These are phyloP conservation scores for Thomomys bottae DNA, from an alignment of 2,113 vertebrate species.

Conservation along the genomic window DNA sequence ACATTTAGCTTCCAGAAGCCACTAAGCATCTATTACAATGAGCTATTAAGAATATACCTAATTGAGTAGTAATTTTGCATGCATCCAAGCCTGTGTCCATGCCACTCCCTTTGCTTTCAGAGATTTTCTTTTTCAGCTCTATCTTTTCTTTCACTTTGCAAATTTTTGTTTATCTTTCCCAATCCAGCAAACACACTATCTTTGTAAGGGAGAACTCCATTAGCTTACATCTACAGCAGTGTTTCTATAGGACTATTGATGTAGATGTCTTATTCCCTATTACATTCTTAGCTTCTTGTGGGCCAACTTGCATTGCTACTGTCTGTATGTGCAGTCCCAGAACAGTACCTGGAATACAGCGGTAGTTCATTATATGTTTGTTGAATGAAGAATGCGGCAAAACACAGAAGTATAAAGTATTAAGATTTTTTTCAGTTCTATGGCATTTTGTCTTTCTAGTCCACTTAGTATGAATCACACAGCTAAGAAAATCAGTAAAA, in stretches of 20 bases:
- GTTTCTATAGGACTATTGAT: neutral
- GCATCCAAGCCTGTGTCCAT: neutral
- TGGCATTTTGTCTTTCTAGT: conserved; percentile 40
- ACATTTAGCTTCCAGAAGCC: conserved; percentile 28
- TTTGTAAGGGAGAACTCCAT: conserved; percentile 44
- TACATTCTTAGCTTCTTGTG: neutral
- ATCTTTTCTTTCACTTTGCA: conserved; percentile 22
- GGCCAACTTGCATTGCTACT: neutral
- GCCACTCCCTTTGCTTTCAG: neutral
- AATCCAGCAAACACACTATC: conserved; percentile 18
- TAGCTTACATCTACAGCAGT: neutral
- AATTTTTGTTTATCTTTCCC: conserved; percentile 5
- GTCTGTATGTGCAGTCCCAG: neutral
- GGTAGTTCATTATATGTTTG: conserved; percentile 27
- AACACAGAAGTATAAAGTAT: conserved; percentile 37
- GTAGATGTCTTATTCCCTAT: neutral
- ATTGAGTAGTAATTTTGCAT: neutral
- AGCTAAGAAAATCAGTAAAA: conserved; percentile 64
- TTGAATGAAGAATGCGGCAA: conserved; percentile 14
- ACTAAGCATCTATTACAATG: neutral
- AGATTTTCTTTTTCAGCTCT: conserved; percentile 11
- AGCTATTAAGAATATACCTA: neutral
- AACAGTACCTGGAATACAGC: neutral
- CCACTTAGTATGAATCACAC: conserved; percentile 29
- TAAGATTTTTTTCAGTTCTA: neutral